Conservation (phyloP, 2,797 vertebrate species). For the Tolypeutes matacus region DNA sequence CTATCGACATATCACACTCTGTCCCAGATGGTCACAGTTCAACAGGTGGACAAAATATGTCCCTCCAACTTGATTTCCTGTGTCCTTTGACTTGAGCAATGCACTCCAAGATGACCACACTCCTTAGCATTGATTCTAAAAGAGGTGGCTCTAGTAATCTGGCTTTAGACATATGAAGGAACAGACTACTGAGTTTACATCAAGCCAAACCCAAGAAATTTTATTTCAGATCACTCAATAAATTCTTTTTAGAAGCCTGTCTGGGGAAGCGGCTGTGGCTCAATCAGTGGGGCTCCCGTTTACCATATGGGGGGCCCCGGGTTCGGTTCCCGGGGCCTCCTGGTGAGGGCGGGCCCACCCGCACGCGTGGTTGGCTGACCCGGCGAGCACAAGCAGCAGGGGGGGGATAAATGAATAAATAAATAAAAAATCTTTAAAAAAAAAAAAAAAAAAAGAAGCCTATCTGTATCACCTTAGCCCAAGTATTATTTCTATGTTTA, state of each 20-base stretch:
- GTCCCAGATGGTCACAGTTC: not conserved
- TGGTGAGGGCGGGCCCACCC: too few relatives aligned
- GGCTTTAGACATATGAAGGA: not conserved
- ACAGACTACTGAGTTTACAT: not conserved
- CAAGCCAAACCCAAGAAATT: conserved; percentile 1
- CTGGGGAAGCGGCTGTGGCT: too few relatives aligned
- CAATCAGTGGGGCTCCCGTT: too few relatives aligned
- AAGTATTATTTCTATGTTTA: not conserved
- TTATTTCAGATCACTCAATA: not conserved
- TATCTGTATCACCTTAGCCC: not conserved
- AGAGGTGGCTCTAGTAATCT: not conserved
- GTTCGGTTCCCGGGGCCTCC: too few relatives aligned
- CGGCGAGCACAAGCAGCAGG: too few relatives aligned
- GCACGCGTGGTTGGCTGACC: too few relatives aligned
- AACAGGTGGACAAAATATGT: not conserved
- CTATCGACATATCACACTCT: not conserved
- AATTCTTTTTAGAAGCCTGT: conserved; percentile 53
- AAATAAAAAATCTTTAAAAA: too few relatives aligned
- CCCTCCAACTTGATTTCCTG: not conserved
- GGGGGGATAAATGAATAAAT: too few relatives aligned
- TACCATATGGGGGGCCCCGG: too few relatives aligned
- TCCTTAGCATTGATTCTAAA: not conserved
- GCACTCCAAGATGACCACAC: not conserved
- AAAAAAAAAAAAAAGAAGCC: too few relatives aligned
- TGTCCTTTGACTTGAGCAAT: not conserved